Conservation (phyloP, 2,888 invertebrate genomes). For the Macaria liturata region DNA sequence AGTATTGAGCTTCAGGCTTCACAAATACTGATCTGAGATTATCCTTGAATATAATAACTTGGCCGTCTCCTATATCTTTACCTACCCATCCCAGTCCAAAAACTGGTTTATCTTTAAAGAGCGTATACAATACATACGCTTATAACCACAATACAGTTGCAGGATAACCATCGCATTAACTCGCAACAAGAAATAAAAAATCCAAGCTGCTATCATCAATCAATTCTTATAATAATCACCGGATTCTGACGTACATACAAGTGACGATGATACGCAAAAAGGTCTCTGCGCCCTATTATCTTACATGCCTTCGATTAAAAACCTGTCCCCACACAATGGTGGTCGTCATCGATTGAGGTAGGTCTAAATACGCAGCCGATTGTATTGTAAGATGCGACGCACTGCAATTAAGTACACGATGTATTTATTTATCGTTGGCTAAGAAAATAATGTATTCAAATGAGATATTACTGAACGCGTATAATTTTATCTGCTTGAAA, state of each 20-base stretch:
- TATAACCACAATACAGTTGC: too few relatives aligned
- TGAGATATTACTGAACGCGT: not conserved
- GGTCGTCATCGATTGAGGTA: slow-evolving; percentile 32
- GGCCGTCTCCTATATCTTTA: too few relatives aligned
- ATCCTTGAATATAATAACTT: too few relatives aligned
- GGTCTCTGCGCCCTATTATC: slow-evolving; percentile 8
- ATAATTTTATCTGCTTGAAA: too few relatives aligned
- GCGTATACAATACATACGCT: too few relatives aligned
- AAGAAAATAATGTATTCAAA: not conserved
- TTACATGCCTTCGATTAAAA: slow-evolving; percentile 22
- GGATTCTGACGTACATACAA: slow-evolving; percentile 18
- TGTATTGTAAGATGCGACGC: slow-evolving; percentile 5
- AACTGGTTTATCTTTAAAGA: too few relatives aligned
- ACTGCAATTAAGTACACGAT: not conserved
- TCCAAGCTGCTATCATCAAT: slow-evolving; percentile 14
- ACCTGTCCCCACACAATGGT: slow-evolving; percentile 32
- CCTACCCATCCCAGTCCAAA: too few relatives aligned
- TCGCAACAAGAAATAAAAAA: slow-evolving; percentile 14
- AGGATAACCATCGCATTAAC: too few relatives aligned
- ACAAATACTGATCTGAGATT: too few relatives aligned
- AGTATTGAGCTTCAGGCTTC: too few relatives aligned
- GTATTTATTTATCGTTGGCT: not conserved
- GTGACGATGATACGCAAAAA: slow-evolving; percentile 15
- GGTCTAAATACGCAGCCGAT: slow-evolving; percentile 21
- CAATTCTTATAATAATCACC: slow-evolving; percentile 13